These are phyloP conservation scores for Flexamia atlantica DNA, from an alignment of 2,888 invertebrate species.

Conservation along the genomic window DNA sequence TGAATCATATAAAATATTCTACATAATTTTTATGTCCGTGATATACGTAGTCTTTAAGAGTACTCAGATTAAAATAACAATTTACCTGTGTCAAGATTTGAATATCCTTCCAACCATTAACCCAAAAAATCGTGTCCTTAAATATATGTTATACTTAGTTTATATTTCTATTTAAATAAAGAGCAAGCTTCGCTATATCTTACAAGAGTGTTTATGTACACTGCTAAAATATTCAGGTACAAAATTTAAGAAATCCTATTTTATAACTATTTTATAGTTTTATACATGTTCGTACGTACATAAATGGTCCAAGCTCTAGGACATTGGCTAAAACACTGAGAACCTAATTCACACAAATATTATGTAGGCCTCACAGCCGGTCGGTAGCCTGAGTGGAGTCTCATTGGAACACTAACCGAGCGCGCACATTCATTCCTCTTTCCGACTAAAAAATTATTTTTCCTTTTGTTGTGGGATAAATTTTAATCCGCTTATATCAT, in stretches of 20 bases:
- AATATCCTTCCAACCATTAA: not conserved
- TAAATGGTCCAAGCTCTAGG: conserved; percentile 12
- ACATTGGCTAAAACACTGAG: conserved; percentile 27
- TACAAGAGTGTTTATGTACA: conserved; percentile 26
- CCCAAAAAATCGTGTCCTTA: too few relatives aligned
- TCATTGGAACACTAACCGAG: conserved; percentile 22
- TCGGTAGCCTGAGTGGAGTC: not conserved
- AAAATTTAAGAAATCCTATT: conserved; percentile 53
- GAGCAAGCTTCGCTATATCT: not conserved
- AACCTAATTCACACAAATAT: not conserved
- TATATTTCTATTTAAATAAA: not conserved
- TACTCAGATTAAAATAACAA: too few relatives aligned
- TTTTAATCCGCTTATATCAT: too few relatives aligned
- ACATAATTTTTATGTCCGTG: too few relatives aligned
- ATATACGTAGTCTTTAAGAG: too few relatives aligned
- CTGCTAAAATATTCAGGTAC: conserved; percentile 40
- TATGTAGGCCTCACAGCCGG: not conserved
- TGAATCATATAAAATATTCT: too few relatives aligned
- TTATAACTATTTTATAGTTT: conserved; percentile 39
- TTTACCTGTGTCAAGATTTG: too few relatives aligned
- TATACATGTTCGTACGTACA: conserved; percentile 16
- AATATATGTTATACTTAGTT: not conserved
- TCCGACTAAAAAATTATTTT: too few relatives aligned
- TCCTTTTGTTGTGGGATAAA: too few relatives aligned
- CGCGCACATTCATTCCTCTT: too few relatives aligned